phyloP scores from a whole-genome alignment of 2,113 vertebrate species.

The Salvelinus namaycush region DNA sequence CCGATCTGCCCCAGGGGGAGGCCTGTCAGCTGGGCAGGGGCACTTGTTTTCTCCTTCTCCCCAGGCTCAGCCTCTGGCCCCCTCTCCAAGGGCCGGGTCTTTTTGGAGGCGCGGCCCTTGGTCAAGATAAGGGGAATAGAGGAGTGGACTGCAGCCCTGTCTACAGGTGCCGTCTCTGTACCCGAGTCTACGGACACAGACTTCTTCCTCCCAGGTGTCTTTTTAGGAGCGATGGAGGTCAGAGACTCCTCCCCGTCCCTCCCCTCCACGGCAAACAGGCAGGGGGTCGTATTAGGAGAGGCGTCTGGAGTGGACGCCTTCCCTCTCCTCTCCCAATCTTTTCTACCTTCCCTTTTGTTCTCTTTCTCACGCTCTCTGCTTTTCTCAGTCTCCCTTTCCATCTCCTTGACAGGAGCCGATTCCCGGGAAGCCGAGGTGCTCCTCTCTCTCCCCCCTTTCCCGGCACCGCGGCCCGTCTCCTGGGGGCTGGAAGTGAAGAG shows the following conservation, averaged over 20 bases:
- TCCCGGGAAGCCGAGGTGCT: conserved; percentile 71
- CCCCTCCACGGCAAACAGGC: conserved; percentile 64
- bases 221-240: conserved; percentile 63
- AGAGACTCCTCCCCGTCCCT: conserved; percentile 66
- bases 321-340: conserved; percentile 72
- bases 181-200: conserved; percentile 68
- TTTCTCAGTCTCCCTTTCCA: conserved; percentile 86
- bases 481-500: conserved; percentile 75
- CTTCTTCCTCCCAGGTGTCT: conserved; percentile 82
- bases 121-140: conserved; percentile 68
- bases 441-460: conserved; percentile 73
- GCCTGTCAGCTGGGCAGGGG: conserved; percentile 65
- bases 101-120: conserved; percentile 89
- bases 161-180: conserved; percentile 65
- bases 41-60: conserved; percentile 75
- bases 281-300: conserved; percentile 59
- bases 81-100: conserved; percentile 77
- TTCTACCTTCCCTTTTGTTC: conserved; percentile 91
- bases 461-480: conserved; percentile 62
- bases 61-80: conserved; percentile 77
- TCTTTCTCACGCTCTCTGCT: conserved; percentile 84
- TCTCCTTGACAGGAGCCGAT: conserved; percentile 78
- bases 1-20: conserved; percentile 61
- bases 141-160: conserved; percentile 60
- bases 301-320: conserved; percentile 61